These are phyloP conservation scores for Hyaena hyaena DNA, from an alignment of 2,113 vertebrate species.

Conservation along the genomic window DNA sequence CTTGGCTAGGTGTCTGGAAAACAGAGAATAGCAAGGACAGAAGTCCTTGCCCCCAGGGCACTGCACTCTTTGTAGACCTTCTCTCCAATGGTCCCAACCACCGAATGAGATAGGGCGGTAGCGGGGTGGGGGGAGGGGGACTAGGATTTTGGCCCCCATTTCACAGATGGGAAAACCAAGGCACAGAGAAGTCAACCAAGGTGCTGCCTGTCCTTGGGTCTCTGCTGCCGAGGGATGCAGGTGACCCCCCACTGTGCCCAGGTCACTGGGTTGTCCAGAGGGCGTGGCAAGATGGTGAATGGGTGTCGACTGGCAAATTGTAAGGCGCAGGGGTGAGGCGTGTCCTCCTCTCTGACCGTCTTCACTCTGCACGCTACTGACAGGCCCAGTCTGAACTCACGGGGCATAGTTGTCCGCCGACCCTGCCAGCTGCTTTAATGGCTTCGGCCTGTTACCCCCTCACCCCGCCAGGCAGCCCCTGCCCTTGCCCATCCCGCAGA, in stretches of 20 bases:
- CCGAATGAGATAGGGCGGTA: not conserved
- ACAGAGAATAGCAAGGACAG: not conserved
- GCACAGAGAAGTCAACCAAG: not conserved
- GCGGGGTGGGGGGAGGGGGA: no score
- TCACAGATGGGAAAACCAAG: not conserved
- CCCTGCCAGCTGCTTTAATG: not conserved
- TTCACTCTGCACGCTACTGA: not conserved
- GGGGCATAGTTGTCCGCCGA: not conserved
- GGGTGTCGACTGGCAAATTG: accelerated
- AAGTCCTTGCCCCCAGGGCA: not conserved
- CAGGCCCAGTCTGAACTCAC: not conserved
- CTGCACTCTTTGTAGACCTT: accelerated
- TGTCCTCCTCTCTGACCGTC: not conserved
- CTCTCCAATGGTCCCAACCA: not conserved
- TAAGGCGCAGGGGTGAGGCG: not conserved
- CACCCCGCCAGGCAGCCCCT: constrained; percentile 88
- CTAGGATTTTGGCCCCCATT: not conserved
- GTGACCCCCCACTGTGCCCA: not conserved
- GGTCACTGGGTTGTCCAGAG: accelerated
- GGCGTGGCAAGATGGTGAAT: not conserved
- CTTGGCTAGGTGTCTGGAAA: not conserved
- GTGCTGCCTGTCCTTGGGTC: not conserved
- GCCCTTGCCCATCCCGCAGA: constrained; percentile 84
- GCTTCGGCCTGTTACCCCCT: accelerated
- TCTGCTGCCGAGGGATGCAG: not conserved